Conservation (phyloP, 2,888 invertebrate genomes). For the Rhopalosiphum nymphaeae region DNA sequence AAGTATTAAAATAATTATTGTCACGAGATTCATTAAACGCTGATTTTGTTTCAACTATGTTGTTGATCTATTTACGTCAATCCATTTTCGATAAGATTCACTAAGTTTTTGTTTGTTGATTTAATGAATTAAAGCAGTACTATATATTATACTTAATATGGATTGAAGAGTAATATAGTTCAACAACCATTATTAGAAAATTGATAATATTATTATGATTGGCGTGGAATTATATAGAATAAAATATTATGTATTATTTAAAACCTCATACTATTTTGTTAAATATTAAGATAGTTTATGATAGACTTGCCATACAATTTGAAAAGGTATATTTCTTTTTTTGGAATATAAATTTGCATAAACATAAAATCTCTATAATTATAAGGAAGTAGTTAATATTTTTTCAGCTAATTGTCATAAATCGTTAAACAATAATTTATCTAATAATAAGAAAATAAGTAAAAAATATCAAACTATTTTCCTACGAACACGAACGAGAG, state of each 20-base stretch:
- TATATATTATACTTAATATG: background rate
- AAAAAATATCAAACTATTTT: background rate
- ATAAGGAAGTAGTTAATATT: background rate
- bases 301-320: background rate
- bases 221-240: background rate
- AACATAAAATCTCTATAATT: background rate
- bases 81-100: background rate
- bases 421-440: background rate
- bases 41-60: background rate
- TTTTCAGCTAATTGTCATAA: background rate
- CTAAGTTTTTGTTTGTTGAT: background rate
- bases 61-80: background rate
- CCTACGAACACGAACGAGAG: background rate
- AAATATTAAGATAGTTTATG: background rate
- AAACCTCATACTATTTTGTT: background rate
- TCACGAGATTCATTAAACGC: background rate
- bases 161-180: background rate
- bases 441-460: background rate
- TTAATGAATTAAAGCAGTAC: background rate
- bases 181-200: background rate
- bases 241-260: background rate
- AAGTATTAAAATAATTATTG: background rate
- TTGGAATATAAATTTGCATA: background rate
- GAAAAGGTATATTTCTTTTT: background rate
- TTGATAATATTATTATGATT: background rate